These are phyloP conservation scores for Sarcophaga bullata DNA, from an alignment of 1,140 invertebrate species.

Conservation along the genomic window DNA sequence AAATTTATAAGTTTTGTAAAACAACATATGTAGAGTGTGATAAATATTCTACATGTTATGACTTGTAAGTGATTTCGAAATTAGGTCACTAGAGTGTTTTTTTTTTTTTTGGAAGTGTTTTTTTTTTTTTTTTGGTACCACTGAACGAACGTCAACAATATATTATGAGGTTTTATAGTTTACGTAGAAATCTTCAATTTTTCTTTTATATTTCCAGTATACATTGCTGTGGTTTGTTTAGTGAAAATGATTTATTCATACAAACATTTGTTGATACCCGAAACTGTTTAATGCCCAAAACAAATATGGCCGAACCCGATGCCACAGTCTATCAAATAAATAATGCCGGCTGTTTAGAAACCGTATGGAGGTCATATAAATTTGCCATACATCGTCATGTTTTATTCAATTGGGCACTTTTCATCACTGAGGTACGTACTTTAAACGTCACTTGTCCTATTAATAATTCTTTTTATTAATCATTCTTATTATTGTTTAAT, in stretches of 20 bases:
- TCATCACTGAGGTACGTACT: conserved; percentile 36
- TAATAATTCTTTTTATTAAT: neutral
- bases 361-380: conserved; percentile 36
- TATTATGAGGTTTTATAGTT: neutral
- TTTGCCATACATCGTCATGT: conserved; percentile 32
- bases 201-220: conserved; percentile 35
- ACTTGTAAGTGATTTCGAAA: neutral
- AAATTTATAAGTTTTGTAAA: no score
- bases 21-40: no score
- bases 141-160: neutral
- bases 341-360: conserved; percentile 37
- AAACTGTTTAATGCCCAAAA: conserved; percentile 54
- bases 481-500: no score
- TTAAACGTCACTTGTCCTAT: neutral
- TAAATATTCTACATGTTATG: no score
- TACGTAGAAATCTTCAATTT: neutral
- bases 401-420: conserved; percentile 41
- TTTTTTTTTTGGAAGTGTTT: no score
- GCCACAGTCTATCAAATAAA: neutral
- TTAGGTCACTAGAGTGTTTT: neutral
- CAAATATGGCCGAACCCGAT: neutral
- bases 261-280: conserved; percentile 51
- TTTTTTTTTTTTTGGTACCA: no score
- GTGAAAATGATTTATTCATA: conserved; percentile 54
- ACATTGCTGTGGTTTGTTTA: conserved; percentile 55